Conservation (phyloP, 2,113 vertebrate species). For the Rhadina sibilatrix region DNA sequence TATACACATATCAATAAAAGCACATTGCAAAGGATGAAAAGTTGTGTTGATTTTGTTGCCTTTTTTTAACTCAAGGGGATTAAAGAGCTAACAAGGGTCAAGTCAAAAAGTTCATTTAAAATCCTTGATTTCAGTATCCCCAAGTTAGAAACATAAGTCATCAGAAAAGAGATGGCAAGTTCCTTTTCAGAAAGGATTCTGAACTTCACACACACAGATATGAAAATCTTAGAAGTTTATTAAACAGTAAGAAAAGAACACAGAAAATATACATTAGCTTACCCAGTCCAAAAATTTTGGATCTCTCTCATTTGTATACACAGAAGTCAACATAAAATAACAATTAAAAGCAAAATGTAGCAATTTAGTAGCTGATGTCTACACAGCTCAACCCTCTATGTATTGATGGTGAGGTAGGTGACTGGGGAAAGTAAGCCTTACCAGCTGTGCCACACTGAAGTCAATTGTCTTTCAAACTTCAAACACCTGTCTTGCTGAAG, state of each 20-base stretch:
- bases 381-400: not conserved
- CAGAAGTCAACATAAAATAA: not conserved
- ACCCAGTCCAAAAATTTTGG: not conserved
- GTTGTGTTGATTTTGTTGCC: not conserved
- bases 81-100: not conserved
- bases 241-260: not conserved
- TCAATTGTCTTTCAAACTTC: not conserved
- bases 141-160: not conserved
- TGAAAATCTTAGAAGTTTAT: not conserved
- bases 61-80: not conserved
- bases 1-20: not conserved
- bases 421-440: not conserved
- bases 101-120: not conserved
- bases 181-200: not conserved
- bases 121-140: not conserved
- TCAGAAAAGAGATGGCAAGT: not conserved
- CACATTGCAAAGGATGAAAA: not conserved
- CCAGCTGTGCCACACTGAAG: not conserved
- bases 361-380: not conserved
- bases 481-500: not conserved
- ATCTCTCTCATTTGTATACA: not conserved
- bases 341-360: not conserved
- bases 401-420: not conserved
- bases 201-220: not conserved
- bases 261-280: not conserved